Percentiles rank a stretch among this genome's conserved stretches.
Evolutionary conservation across 2,797 vertebrate species (phyloP).

Genomic region (Cossypha caffra): DNA sequence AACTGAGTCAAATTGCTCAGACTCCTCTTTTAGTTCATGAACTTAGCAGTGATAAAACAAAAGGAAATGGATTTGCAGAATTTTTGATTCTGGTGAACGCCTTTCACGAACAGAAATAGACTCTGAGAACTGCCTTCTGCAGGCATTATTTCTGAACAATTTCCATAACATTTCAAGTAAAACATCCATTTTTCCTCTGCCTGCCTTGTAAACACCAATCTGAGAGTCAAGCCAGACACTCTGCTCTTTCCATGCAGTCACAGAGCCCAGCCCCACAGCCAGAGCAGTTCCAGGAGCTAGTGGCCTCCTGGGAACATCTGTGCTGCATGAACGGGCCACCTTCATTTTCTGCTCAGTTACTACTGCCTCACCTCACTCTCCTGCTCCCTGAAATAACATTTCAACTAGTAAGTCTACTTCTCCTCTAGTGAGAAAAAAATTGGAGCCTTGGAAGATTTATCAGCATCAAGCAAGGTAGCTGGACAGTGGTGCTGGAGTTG

Average conservation of each 20-base stretch:
- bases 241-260: rapidly evolving
- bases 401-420: not conserved
- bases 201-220: conserved; percentile 34
- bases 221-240: conserved; percentile 50
- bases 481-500: not conserved
- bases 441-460: not conserved
- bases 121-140: conserved; percentile 27
- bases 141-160: conserved; percentile 6
- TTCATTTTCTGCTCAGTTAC: not conserved
- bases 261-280: not conserved
- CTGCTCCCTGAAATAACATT: not conserved
- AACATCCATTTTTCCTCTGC: conserved; percentile 24
- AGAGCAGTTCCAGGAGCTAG: not conserved
- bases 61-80: conserved; percentile 25
- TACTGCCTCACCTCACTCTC: not conserved
- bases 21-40: not conserved
- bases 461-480: not conserved
- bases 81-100: not conserved
- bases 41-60: not conserved
- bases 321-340: rapidly evolving
- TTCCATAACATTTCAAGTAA: conserved; percentile 60
- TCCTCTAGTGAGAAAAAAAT: not conserved
- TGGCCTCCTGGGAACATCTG: not conserved
- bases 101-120: conserved; percentile 7
- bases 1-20: not conserved